phyloP scores from a whole-genome alignment of 2,888 invertebrate species.

The Luperina nickerlii region DNA sequence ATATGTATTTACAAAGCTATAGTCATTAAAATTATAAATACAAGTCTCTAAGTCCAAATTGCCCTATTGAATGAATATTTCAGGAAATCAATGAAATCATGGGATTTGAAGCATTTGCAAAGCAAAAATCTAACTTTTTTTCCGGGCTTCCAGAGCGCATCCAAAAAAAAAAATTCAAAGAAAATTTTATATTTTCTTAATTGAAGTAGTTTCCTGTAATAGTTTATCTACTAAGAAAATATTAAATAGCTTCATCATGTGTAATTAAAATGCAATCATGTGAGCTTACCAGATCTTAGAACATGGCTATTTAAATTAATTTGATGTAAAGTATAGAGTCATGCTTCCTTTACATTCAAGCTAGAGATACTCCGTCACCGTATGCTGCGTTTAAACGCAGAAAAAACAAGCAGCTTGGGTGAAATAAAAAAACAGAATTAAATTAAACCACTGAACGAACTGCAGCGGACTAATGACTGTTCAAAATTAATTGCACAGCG shows the following conservation, averaged over 20 bases:
- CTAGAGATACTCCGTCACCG: not conserved
- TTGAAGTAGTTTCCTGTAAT: constrained; percentile 19
- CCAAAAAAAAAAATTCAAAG: not conserved
- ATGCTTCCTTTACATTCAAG: constrained; percentile 25
- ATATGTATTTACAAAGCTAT: not conserved
- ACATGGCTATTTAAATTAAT: constrained; percentile 43
- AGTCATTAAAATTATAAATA: not conserved
- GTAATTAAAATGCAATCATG: constrained; percentile 33
- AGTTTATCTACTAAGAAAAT: not conserved
- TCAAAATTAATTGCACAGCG: not conserved
- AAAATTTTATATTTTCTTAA: constrained; percentile 1
- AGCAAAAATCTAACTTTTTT: not conserved
- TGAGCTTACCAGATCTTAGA: constrained; percentile 39
- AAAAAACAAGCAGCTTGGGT: not conserved
- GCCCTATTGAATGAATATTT: not conserved
- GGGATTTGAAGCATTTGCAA: not conserved
- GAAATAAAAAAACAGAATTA: not conserved
- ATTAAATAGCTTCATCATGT: constrained; percentile 19
- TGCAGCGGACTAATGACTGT: not conserved
- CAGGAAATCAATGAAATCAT: not conserved
- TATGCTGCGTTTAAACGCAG: not conserved
- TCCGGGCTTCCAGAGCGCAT: not conserved
- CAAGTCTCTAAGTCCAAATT: not conserved
- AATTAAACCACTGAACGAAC: not conserved
- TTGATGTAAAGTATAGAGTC: constrained; percentile 12